These are phyloP conservation scores for Dichetophora obliterata DNA, from an alignment of 2,888 invertebrate species.

Conservation along the genomic window DNA sequence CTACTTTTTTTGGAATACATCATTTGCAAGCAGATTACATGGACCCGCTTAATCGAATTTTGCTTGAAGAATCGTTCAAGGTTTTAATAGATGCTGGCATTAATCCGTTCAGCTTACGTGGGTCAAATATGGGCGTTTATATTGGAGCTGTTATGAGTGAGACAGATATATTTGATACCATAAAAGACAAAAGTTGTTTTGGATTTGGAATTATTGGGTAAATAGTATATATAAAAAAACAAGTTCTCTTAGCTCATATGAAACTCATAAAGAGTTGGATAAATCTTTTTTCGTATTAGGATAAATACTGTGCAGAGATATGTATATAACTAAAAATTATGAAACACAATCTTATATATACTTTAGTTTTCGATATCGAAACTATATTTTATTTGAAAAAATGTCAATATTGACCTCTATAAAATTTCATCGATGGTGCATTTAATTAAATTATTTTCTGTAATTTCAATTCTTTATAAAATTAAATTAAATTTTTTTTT, in stretches of 20 bases:
- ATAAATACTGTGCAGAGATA: too few relatives aligned
- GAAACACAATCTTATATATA: too few relatives aligned
- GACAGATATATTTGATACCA: conserved; percentile 78
- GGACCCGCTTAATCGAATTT: conserved; percentile 82
- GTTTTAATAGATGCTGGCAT: conserved; percentile 81
- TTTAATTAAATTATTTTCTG: too few relatives aligned
- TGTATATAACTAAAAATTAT: too few relatives aligned
- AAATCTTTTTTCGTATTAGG: too few relatives aligned
- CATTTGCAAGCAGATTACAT: conserved; percentile 81
- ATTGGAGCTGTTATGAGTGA: conserved; percentile 80
- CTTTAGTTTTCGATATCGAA: too few relatives aligned
- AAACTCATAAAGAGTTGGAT: too few relatives aligned
- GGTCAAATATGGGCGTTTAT: conserved; percentile 79
- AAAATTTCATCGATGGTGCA: too few relatives aligned
- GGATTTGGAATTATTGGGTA: conserved; percentile 66
- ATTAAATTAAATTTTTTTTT: background rate
- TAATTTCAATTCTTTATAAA: too few relatives aligned
- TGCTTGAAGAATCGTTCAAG: conserved; percentile 83
- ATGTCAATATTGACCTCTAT: too few relatives aligned
- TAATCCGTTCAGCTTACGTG: conserved; percentile 76
- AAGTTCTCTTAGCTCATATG: too few relatives aligned
- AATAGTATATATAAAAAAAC: background rate
- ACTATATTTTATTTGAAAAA: too few relatives aligned
- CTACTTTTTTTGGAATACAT: conserved; percentile 81
- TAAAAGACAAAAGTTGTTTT: conserved; percentile 74